Conservation (phyloP, 2,888 invertebrate species). For the Clanis bilineata region DNA sequence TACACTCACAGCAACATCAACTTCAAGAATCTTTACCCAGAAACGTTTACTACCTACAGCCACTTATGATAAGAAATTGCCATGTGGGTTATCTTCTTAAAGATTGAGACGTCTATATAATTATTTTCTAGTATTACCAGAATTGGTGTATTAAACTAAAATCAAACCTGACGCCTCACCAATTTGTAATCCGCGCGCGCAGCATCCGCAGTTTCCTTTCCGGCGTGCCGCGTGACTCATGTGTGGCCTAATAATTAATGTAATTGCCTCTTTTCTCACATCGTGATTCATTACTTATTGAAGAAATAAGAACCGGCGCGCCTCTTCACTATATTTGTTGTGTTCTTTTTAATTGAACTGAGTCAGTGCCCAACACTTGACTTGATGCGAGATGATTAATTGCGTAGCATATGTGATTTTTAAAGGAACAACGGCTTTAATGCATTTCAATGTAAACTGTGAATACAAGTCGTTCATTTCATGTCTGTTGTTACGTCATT, state of each 20-base stretch:
- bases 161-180: neutral
- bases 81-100: too few relatives aligned
- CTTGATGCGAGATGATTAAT: slow-evolving; percentile 54
- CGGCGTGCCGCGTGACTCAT: slow-evolving; percentile 63
- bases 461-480: slow-evolving; percentile 27
- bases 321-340: slow-evolving; percentile 63
- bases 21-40: too few relatives aligned
- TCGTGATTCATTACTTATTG: slow-evolving; percentile 72
- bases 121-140: neutral
- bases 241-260: slow-evolving; percentile 63
- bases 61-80: too few relatives aligned
- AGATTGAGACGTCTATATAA: too few relatives aligned
- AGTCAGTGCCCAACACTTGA: slow-evolving; percentile 50
- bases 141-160: neutral
- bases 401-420: slow-evolving; percentile 39
- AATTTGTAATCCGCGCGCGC: slow-evolving; percentile 28
- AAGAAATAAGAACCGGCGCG: slow-evolving; percentile 55
- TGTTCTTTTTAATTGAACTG: slow-evolving; percentile 65
- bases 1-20: too few relatives aligned
- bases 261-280: slow-evolving; percentile 78
- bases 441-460: slow-evolving; percentile 34
- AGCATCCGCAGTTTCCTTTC: slow-evolving; percentile 48
- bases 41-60: too few relatives aligned
- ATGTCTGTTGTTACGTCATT: slow-evolving; percentile 28
- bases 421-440: slow-evolving; percentile 34